Conservation (phyloP, 2,888 invertebrate species). For the Strigamia transsilvanica region DNA sequence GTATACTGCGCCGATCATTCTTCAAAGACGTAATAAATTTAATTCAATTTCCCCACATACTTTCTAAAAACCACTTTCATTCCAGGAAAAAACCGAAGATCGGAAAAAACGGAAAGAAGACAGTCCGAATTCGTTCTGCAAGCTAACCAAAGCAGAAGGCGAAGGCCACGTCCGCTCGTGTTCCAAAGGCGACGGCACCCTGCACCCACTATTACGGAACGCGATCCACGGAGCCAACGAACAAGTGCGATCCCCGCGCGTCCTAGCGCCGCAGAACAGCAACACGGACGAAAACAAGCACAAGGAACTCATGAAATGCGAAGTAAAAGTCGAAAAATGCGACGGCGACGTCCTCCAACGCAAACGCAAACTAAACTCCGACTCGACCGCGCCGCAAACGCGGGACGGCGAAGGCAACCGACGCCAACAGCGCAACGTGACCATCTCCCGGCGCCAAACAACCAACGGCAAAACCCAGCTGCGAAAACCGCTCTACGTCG, state of each 20-base stretch:
- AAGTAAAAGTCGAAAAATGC: constrained; percentile 55
- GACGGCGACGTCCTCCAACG: constrained; percentile 53
- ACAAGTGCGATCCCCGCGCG: background rate
- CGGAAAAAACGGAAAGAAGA: constrained; percentile 23
- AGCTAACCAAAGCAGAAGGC: constrained; percentile 33
- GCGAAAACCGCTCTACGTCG: constrained; percentile 59
- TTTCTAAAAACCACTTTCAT: too few relatives aligned
- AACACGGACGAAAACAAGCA: constrained; percentile 52
- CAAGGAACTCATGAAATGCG: constrained; percentile 53
- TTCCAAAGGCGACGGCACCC: constrained; percentile 24
- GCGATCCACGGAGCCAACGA: background rate
- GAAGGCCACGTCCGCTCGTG: constrained; percentile 53
- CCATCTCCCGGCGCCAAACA: background rate
- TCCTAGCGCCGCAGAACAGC: constrained; percentile 43
- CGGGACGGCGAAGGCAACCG: background rate
- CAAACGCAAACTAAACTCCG: constrained; percentile 39
- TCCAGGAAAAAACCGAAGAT: constrained; percentile 38
- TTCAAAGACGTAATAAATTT: background rate
- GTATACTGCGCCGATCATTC: background rate
- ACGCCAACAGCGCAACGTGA: constrained; percentile 10
- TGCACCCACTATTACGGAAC: background rate
- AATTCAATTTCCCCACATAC: background rate
- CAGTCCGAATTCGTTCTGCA: background rate
- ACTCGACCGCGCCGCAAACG: background rate
- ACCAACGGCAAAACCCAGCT: constrained; percentile 55